phyloP scores from a whole-genome alignment of 2,113 vertebrate species.

The Otis tarda region DNA sequence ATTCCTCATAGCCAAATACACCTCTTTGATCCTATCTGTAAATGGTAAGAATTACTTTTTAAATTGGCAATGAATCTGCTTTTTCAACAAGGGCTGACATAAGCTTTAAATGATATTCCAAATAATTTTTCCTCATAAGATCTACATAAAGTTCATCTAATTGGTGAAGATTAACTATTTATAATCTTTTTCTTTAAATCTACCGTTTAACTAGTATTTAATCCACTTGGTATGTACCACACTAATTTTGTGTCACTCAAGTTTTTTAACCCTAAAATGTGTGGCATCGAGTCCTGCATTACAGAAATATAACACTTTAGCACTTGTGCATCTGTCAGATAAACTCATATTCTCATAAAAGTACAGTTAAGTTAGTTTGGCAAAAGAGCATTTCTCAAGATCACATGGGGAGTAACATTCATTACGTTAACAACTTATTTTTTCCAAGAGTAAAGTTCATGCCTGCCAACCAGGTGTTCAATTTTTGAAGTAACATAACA shows the following conservation, averaged over 20 bases:
- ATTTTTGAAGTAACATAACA: background rate
- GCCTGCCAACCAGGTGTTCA: background rate
- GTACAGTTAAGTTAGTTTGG: background rate
- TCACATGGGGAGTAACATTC: background rate
- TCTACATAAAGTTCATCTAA: background rate
- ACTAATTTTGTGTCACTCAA: background rate
- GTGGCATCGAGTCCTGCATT: background rate
- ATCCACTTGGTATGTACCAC: background rate
- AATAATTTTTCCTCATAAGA: background rate
- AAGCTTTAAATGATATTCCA: background rate
- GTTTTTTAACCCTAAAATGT: background rate
- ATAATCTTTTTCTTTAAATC: background rate
- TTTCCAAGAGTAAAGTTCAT: background rate
- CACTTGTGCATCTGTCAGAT: background rate
- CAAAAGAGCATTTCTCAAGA: background rate
- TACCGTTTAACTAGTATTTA: background rate
- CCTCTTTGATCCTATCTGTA: background rate
- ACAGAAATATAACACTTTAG: background rate
- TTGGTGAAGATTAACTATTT: background rate
- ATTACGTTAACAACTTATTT: background rate
- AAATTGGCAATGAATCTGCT: background rate
- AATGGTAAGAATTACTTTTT: background rate
- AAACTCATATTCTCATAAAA: background rate
- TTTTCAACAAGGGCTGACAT: background rate
- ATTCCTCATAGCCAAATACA: background rate